Evolutionary conservation across 2,888 invertebrate genomes (phyloP).

Genomic region (Limnephilus auricula): DNA sequence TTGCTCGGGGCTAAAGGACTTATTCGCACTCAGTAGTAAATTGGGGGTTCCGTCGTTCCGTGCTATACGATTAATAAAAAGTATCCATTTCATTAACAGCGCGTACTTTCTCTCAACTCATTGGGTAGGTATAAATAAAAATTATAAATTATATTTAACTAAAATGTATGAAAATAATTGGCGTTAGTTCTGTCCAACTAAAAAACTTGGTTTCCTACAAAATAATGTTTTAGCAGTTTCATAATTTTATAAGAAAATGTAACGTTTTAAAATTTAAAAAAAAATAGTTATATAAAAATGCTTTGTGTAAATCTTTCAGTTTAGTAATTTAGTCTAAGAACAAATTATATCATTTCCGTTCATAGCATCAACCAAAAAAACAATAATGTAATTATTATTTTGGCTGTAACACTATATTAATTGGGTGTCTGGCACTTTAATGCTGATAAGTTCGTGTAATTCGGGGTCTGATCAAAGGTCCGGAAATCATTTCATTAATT

Average conservation of each 20-base stretch:
- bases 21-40: neutral
- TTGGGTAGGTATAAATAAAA: neutral
- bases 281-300: neutral
- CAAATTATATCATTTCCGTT: neutral
- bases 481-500: slow-evolving; percentile 63
- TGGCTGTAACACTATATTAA: slow-evolving; percentile 11
- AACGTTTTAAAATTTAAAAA: neutral
- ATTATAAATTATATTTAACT: too few relatives aligned
- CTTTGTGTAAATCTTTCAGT: neutral
- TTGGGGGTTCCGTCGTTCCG: neutral
- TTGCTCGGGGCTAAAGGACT: neutral
- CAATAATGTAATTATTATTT: neutral
- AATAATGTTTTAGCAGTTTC: too few relatives aligned
- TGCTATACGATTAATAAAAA: neutral
- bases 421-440: slow-evolving; percentile 45
- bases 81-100: neutral
- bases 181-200: neutral
- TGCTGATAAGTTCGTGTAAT: slow-evolving; percentile 42
- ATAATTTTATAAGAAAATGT: too few relatives aligned
- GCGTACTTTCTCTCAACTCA: neutral
- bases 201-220: too few relatives aligned
- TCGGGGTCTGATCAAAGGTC: slow-evolving; percentile 55
- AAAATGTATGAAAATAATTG: neutral
- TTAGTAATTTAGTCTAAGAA: neutral
- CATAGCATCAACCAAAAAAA: neutral